A percentile compares a stretch with the other conserved stretches of the same genome.
phyloP scores from a whole-genome alignment of 2,113 vertebrate genomes.

The Thalassoma bifasciatum region DNA sequence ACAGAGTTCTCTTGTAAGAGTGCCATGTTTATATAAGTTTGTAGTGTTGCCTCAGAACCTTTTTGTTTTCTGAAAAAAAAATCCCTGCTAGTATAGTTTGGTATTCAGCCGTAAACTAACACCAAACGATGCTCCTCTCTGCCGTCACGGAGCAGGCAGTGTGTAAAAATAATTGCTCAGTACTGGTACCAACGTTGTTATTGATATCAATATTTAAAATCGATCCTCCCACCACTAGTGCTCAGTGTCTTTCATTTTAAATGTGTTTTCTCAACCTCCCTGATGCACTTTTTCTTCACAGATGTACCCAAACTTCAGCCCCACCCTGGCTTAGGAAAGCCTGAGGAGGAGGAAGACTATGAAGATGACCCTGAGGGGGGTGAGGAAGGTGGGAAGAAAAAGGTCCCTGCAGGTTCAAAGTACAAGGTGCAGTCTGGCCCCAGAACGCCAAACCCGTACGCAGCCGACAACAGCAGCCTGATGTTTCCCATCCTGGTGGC shows the following conservation, averaged over 20 bases:
- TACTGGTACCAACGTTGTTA: too few species aligned
- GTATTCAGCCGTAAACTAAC: too few species aligned
- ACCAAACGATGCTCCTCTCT: too few species aligned
- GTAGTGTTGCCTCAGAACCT: too few species aligned
- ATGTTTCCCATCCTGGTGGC: conserved; percentile 99
- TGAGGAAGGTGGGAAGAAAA: conserved; percentile 91
- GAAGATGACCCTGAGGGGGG: conserved; percentile 92
- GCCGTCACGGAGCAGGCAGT: too few species aligned
- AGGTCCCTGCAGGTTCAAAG: conserved; percentile 87
- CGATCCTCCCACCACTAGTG: too few species aligned
- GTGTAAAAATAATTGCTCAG: too few species aligned
- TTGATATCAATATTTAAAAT: too few species aligned
- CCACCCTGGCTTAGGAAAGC: conserved; percentile 94
- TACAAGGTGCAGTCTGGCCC: conserved; percentile 95
- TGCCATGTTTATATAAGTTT: too few species aligned
- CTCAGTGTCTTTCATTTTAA: neutral
- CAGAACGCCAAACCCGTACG: conserved; percentile 96
- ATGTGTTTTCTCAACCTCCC: neutral
- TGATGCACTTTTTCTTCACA: conserved; percentile 46
- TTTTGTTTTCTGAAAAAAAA: too few species aligned
- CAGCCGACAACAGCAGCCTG: conserved; percentile 99
- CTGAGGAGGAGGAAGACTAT: conserved; percentile 94
- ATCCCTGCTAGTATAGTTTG: too few species aligned
- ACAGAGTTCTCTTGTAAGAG: too few species aligned
- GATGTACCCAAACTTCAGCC: conserved; percentile 98